Percentiles rank a stretch among this genome's conserved stretches.
These are phyloP conservation scores for Chionodraco myersi DNA, from an alignment of 2,113 vertebrate genomes.

Conservation along the genomic window DNA sequence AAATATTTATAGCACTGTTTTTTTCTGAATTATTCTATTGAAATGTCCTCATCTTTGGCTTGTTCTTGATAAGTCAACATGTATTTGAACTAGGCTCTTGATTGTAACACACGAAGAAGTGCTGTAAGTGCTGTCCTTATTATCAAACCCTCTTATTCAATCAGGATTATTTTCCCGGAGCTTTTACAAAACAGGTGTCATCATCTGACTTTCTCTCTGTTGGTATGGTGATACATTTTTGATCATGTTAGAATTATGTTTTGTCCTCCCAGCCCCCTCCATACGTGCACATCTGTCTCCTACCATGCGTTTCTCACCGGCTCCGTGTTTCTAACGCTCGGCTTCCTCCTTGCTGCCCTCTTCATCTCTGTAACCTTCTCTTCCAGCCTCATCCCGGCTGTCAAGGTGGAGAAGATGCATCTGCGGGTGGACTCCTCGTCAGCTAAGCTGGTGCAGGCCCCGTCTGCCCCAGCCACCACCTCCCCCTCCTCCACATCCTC, in stretches of 20 bases:
- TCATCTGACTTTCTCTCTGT: background rate
- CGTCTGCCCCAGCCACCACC: conserved; percentile 87
- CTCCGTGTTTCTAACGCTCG: conserved; percentile 74
- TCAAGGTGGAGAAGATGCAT: conserved; percentile 97
- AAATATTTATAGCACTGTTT: no score
- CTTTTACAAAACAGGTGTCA: background rate
- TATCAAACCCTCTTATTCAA: background rate
- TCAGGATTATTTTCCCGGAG: background rate
- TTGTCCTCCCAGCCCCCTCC: conserved; percentile 69
- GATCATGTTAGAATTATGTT: conserved; percentile 52
- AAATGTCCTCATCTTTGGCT: no score
- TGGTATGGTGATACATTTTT: conserved; percentile 22
- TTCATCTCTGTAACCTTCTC: conserved; percentile 76
- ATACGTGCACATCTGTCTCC: conserved; percentile 66
- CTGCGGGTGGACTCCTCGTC: conserved; percentile 91
- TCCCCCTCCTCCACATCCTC: conserved; percentile 88
- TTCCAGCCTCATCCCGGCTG: conserved; percentile 90
- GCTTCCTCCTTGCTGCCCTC: conserved; percentile 70
- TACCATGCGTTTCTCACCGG: conserved; percentile 61
- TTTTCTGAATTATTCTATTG: no score
- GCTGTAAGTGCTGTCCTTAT: background rate
- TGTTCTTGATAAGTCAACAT: background rate
- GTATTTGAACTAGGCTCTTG: background rate
- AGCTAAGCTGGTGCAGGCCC: conserved; percentile 89
- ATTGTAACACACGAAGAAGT: background rate